Conservation (phyloP, 2,113 vertebrate genomes). For the Rhabdomys dilectus region DNA sequence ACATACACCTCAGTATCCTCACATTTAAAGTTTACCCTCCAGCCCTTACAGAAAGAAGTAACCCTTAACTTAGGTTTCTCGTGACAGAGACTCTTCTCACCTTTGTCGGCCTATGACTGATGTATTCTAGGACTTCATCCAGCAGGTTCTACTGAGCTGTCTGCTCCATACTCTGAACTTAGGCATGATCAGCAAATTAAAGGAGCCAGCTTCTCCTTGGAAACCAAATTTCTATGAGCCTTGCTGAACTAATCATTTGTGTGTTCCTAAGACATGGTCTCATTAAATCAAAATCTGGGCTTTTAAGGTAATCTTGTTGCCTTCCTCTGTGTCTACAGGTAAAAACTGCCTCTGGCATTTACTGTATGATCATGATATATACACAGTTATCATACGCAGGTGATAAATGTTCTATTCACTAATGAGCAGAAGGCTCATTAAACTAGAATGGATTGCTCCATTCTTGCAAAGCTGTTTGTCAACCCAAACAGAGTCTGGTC, state of each 20-base stretch:
- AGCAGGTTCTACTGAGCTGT: neutral
- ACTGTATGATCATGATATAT: too few relatives aligned
- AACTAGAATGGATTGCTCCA: rapidly evolving
- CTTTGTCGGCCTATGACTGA: neutral
- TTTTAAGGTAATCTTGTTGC: neutral
- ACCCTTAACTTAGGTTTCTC: neutral
- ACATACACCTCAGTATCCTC: too few relatives aligned
- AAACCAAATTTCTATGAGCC: neutral
- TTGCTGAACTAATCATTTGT: neutral
- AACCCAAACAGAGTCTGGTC: neutral
- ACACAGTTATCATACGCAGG: neutral
- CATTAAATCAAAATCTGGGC: neutral
- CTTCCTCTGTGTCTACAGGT: neutral
- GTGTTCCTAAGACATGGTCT: neutral
- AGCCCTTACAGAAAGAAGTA: neutral
- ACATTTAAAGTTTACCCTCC: neutral
- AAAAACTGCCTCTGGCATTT: rapidly evolving
- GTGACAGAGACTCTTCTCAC: too few relatives aligned
- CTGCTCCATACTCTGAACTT: neutral
- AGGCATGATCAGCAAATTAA: neutral
- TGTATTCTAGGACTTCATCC: neutral
- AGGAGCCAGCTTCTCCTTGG: neutral
- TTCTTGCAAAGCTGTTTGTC: neutral
- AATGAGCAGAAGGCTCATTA: neutral
- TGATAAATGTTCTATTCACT: neutral